phyloP scores from a whole-genome alignment of 2,113 vertebrate genomes.

The Neolamprologus tretocephalus region DNA sequence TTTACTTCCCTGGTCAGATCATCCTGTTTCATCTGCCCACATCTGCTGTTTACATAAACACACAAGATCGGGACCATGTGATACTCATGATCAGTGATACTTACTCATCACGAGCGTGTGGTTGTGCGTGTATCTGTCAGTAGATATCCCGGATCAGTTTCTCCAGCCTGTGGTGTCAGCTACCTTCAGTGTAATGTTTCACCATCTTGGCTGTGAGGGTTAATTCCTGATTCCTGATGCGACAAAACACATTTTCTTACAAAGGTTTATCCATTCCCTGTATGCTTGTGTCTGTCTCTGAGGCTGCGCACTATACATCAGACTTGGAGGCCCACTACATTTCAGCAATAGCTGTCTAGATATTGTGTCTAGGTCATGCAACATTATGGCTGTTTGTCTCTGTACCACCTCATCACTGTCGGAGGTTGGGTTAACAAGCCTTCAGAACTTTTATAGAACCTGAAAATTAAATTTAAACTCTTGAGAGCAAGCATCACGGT shows the following conservation, averaged over 20 bases:
- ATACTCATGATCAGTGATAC: constrained; percentile 3
- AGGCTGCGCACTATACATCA: background rate
- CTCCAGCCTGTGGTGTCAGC: constrained; percentile 24
- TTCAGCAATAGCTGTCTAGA: background rate
- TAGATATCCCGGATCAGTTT: constrained; percentile 45
- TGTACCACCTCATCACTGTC: background rate
- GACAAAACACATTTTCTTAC: constrained; percentile 8
- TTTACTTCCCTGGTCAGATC: background rate
- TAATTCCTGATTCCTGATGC: constrained; percentile 27
- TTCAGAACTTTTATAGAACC: background rate
- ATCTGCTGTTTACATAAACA: constrained; percentile 32
- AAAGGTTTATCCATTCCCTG: background rate
- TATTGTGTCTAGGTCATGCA: background rate
- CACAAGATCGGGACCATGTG: background rate
- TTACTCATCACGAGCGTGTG: background rate
- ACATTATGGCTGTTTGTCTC: background rate
- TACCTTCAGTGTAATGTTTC: constrained; percentile 49
- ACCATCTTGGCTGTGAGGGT: constrained; percentile 17
- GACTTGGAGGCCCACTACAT: background rate
- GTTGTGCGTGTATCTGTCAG: background rate
- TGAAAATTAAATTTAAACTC: background rate
- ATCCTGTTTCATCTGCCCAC: background rate
- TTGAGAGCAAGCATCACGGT: background rate
- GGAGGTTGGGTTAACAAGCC: background rate
- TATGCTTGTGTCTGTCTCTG: background rate